phyloP scores from a whole-genome alignment of 30 jellyfish, hydroid and myxozoan species.

The Pseudorhiza aurosa region DNA sequence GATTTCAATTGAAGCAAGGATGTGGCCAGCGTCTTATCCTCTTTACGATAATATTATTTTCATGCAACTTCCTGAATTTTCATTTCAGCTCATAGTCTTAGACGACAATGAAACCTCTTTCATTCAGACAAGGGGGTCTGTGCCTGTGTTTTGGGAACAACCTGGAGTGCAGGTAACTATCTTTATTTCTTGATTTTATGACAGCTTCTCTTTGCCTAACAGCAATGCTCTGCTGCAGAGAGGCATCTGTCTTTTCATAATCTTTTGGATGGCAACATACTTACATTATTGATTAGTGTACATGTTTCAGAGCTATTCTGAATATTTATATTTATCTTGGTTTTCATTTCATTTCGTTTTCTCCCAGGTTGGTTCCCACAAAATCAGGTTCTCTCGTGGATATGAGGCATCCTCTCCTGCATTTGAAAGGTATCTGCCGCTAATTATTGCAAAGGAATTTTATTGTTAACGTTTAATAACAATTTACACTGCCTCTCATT shows the following conservation, averaged over 20 bases:
- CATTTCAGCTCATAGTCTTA: constrained; percentile 68
- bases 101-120: constrained; percentile 79
- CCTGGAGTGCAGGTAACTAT: constrained; percentile 96
- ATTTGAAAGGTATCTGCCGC: constrained; percentile 75
- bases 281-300: too few species aligned
- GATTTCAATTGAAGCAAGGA: too few species aligned
- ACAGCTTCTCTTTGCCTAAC: not conserved
- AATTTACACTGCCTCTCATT: too few species aligned
- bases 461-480: too few species aligned
- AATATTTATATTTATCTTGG: too few species aligned
- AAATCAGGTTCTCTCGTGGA: constrained; percentile 86
- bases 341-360: not conserved
- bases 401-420: constrained; percentile 96
- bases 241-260: too few species aligned
- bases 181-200: not conserved
- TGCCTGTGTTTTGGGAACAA: constrained; percentile 99
- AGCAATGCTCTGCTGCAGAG: not conserved
- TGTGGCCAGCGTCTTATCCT: too few species aligned
- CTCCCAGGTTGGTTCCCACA: constrained; percentile 92
- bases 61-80: too few species aligned
- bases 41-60: too few species aligned
- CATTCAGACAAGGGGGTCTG: constrained; percentile 97
- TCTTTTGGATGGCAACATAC: too few species aligned
- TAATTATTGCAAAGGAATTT: too few species aligned
- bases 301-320: too few species aligned